Evolutionary conservation across 2,113 vertebrate species (phyloP), one percentile per base, ranked within the genome.

Genomic region (Hemiprocne comata): DNA sequence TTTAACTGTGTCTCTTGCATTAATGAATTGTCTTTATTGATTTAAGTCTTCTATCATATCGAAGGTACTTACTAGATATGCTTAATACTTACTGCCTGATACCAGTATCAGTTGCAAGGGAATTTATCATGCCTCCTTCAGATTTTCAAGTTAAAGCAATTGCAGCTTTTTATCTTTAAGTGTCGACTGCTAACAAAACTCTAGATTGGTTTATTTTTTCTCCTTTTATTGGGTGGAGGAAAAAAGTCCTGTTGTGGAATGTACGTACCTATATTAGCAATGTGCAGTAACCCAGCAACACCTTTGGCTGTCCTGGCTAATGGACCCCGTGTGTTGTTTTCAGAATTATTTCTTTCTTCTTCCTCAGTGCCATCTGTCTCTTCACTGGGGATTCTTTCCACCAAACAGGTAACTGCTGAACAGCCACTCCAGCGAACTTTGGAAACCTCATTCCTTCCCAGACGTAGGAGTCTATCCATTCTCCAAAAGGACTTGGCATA

Each of bases 401-500:
- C 34, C 20, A 98, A 50, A 70, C 98, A 98, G 28, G 96, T 83
- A 28, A 97, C 70, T 1, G 62, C 96, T 18, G 97, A 97, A 50
- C 97, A 98, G 66, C 98, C 97, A 11, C 97, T 98, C 97, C 98
- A 98, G 36, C 48, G 82, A 76, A 97, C 92, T 87, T 89, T 91
- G 65, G 97, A 98, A 18, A 44, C 50, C 75, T 98, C 97, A 4
- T 96, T 94, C 55, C 97, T 98, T 72, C 97, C 97, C 8, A 98
- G 95, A 16, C 85, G 44, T 64, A 98, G 85, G 69, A 98, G 95
- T 65, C 94, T 97, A 6, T 98, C 98, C 97, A 97, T 98, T 91
- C 97, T 97, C 94, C 95, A 97, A 20, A 98, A 98, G 3, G 97
- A 94, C 36, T 97, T 97, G 9, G 94, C 97, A 19, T 97, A 97